Evolutionary conservation across 2,888 invertebrate genomes (phyloP), one percentile per base, ranked within the genome.

Genomic region (Timema podura): DNA sequence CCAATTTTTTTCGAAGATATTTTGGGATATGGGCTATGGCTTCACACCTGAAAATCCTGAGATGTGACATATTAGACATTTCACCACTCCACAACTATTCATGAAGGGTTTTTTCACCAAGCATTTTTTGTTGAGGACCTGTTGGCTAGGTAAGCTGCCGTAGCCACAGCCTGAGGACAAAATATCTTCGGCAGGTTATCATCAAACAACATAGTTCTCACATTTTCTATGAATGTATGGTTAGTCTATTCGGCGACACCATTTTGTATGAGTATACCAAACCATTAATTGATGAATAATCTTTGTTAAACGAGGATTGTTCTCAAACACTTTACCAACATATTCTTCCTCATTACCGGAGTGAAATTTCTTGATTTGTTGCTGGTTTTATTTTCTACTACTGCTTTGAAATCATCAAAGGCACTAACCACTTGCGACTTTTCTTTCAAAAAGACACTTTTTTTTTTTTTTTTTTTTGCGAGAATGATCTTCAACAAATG

Each of bases 111-210:
- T 5, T 59, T 8, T 16, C 11, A 16, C 59, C 59, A 44, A 15
- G 16, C 9, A 16, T n/a, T 5, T 5, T 5, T 11, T 7, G 59
- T 44, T 8, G 59, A n/a, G 11, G 15, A 9, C 5, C 11, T 8
- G 15, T 59, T 59, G 59, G 59, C 44, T n/a, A 59, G 11, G 30
- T 59, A 59, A 8, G 15, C 59, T n/a, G 15, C 59, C 44, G 59
- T n/a, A 59, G 59, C 8, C 59, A 9, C 59, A 44, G 15, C 6
- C 11, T 59, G 30, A 8, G 5, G 30, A 16, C 59, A 59, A 16
- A 5, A 16, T 9, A 9, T 5, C 16, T 59, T 15, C 11, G 5
- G 15, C 7, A 59, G 11, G 59, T 11, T 44, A 16, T 16, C 59
- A n/a, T 59, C 59, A 16, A 59, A 59, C 9, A 59, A 5, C 59